Evolutionary conservation across 2,797 vertebrate genomes (phyloP), one percentile per base, ranked within the genome.

Genomic region (Cuniculus paca): DNA sequence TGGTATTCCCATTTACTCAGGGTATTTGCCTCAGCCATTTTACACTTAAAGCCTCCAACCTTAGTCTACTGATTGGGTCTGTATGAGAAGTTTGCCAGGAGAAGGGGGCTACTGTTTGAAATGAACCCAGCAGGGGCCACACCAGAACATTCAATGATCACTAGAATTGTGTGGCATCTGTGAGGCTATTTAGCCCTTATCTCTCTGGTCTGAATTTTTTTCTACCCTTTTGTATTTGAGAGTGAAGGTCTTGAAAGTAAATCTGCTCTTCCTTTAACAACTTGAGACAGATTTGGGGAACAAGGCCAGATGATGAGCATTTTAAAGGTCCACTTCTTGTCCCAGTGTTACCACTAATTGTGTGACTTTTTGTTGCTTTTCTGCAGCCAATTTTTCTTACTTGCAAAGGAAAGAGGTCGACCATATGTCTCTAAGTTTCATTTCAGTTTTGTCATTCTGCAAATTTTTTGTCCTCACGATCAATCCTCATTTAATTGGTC

Each of bases 211-310:
- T 78, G 56, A 20, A 34, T 61, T 68, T 91, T 36, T 88, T 84
- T 50, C 87, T 70, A 85, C 42, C 65, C 28, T 56, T 93, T 93
- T 72, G 78, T 36, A 91, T 39, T 56, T 85, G 28, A 65, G 12
- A 87, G 28, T 45, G 45, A 68, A 88, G 22, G 60, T 77, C 20
- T 78, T 89, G 8, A 77, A 65, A 50, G 56, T 77, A 48, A 74
- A 92, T 58, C 78, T 80, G 75, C 26, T 94, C 39, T 94, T 90
- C 63, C 19, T 72, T 72, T 79, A 79, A 80, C 48, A 92, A 5
- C 28, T 79, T 54, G 50, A 80, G 65, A 61, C 26, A 81, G 20
- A 86, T 54, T 83, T 83, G 22, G 70, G 54, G 34, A 68, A 39
- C 50, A 7, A 22, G 28, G 8, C 48, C 14, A 61, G 45, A 22